Evolutionary conservation across 2,113 vertebrate genomes (phyloP).

Genomic region (Apeltes quadracus): DNA sequence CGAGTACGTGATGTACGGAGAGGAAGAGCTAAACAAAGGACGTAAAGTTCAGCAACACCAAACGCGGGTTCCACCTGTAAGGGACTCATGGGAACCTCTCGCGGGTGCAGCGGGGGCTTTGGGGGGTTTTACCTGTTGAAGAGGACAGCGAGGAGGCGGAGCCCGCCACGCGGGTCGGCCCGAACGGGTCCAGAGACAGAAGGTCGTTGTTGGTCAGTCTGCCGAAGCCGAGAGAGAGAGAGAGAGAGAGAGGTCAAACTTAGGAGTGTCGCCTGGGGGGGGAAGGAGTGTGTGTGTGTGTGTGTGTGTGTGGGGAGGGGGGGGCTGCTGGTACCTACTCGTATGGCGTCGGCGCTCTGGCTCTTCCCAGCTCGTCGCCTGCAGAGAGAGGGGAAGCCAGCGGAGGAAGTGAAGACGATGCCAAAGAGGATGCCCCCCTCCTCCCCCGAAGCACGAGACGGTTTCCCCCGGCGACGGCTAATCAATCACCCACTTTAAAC

Average conservation of each 20-base stretch:
- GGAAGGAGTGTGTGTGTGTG: too few species aligned
- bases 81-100: not conserved
- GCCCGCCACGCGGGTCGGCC: slow-evolving; percentile 81
- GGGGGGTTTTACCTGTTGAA: slow-evolving; percentile 83
- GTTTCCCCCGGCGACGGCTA: not conserved
- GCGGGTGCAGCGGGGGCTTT: not conserved
- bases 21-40: slow-evolving; percentile 9
- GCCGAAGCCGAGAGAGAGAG: slow-evolving; percentile 16
- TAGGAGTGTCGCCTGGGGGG: not conserved
- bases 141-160: slow-evolving; percentile 83
- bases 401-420: not conserved
- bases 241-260: not conserved
- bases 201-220: slow-evolving; percentile 90
- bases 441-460: too few species aligned
- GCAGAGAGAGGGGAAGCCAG: slow-evolving; percentile 36
- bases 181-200: slow-evolving; percentile 92
- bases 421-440: too few species aligned
- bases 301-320: not conserved
- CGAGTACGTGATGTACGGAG: not conserved
- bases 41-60: not conserved
- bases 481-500: slow-evolving; percentile 35
- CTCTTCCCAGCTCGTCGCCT: slow-evolving; percentile 93
- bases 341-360: slow-evolving; percentile 78
- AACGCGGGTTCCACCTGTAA: not conserved
- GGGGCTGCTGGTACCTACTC: slow-evolving; percentile 79